phyloP scores from a whole-genome alignment of 2,888 invertebrate species.

The Drosophila maculinotata region DNA sequence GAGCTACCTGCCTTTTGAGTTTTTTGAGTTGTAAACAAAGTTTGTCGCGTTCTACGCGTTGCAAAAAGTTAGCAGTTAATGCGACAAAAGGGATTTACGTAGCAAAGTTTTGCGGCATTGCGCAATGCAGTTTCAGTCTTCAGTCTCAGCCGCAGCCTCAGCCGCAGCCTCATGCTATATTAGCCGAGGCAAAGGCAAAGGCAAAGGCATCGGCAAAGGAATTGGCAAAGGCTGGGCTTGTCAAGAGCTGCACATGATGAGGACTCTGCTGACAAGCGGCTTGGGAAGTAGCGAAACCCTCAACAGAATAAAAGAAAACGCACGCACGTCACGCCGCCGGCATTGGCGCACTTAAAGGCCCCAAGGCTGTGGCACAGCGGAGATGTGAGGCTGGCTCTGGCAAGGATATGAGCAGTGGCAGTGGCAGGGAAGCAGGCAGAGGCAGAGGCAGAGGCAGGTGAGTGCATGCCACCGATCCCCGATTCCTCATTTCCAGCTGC shows the following conservation, averaged over 20 bases:
- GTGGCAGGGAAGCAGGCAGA: no score
- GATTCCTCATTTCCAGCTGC: conserved; percentile 54
- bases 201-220: conserved; percentile 45
- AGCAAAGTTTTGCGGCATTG: conserved; percentile 70
- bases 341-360: conserved; percentile 73
- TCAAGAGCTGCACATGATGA: conserved; percentile 50
- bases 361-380: conserved; percentile 57
- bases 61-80: conserved; percentile 75
- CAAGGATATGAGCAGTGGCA: no score
- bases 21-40: conserved; percentile 77
- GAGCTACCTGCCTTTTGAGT: conserved; percentile 65
- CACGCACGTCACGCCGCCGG: conserved; percentile 74
- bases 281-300: conserved; percentile 36
- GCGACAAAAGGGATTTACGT: conserved; percentile 80
- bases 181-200: conserved; percentile 44
- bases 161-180: conserved; percentile 45
- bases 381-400: conserved; percentile 12
- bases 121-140: conserved; percentile 65
- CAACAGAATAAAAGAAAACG: conserved; percentile 73
- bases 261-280: conserved; percentile 44
- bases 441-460: conserved; percentile 6
- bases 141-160: conserved; percentile 29
- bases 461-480: conserved; percentile 23
- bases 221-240: conserved; percentile 6
- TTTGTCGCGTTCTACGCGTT: conserved; percentile 68